Evolutionary conservation across 1,140 invertebrate species (phyloP).

Genomic region (Rhynchophorus ferrugineus): DNA sequence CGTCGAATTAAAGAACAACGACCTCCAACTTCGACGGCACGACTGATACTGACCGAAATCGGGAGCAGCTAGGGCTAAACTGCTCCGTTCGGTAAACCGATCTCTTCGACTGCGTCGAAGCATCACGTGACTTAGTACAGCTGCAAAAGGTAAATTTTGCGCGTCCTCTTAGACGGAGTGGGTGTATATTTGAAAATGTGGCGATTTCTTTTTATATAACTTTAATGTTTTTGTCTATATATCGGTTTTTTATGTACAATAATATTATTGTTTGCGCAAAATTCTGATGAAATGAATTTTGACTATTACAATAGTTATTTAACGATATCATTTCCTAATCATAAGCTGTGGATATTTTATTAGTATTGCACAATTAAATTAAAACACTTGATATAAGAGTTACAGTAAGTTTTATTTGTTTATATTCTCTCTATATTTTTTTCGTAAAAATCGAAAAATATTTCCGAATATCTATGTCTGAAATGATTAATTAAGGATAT

Average conservation of each 20-base stretch:
- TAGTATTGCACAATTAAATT: not conserved
- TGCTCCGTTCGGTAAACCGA: conserved; percentile 10
- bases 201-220: no score
- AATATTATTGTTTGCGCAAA: no score
- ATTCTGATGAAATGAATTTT: no score
- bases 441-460: no score
- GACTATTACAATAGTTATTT: no score
- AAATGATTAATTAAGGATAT: no score
- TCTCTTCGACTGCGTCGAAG: conserved; percentile 7
- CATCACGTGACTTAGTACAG: conserved; percentile 3
- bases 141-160: not conserved
- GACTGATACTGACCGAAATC: conserved; percentile 14
- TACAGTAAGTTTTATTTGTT: no score
- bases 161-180: not conserved
- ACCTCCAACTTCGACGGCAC: not conserved
- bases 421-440: no score
- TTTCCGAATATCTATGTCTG: no score
- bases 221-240: not conserved
- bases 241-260: not conserved
- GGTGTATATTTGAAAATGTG: no score
- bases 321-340: no score
- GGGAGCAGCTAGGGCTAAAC: conserved; percentile 14
- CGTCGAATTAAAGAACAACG: conserved; percentile 3
- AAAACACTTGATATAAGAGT: not conserved
- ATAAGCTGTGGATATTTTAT: not conserved